Evolutionary conservation across 2,888 invertebrate species (phyloP).

Genomic region (Volucella inflata): DNA sequence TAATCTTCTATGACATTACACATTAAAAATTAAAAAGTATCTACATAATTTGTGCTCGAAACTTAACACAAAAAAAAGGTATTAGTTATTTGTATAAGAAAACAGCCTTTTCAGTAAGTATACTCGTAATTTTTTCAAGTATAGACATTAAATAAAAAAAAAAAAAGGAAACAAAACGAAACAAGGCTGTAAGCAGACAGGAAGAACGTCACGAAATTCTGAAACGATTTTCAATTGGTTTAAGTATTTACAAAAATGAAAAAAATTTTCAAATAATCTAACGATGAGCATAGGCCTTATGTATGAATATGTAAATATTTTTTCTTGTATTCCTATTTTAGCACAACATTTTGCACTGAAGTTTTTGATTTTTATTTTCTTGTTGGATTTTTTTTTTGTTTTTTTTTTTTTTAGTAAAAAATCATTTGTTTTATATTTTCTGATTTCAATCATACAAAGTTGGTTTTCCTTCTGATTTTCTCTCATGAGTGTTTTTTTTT

Average conservation of each 20-base stretch:
- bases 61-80: neutral
- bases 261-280: constrained; percentile 40
- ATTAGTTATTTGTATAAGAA: constrained; percentile 47
- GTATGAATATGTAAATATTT: constrained; percentile 68
- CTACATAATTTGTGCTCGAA: neutral
- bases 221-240: constrained; percentile 51
- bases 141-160: constrained; percentile 37
- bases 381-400: constrained; percentile 34
- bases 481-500: constrained; percentile 42
- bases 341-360: constrained; percentile 67
- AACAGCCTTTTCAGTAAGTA: constrained; percentile 70
- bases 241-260: no score
- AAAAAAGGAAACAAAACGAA: constrained; percentile 21
- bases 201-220: constrained; percentile 31
- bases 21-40: constrained; percentile 8
- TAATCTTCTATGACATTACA: constrained; percentile 14
- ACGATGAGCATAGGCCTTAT: constrained; percentile 69
- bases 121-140: constrained; percentile 55
- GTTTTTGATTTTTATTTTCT: constrained; percentile 47
- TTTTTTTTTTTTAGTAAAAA: constrained; percentile 31
- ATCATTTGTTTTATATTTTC: constrained; percentile 51
- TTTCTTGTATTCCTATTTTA: constrained; percentile 62
- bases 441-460: constrained; percentile 66
- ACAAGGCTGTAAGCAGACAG: neutral
- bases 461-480: constrained; percentile 48